Evolutionary conservation across 2,797 vertebrate genomes (phyloP).

Genomic region (Salarias fasciatus): DNA sequence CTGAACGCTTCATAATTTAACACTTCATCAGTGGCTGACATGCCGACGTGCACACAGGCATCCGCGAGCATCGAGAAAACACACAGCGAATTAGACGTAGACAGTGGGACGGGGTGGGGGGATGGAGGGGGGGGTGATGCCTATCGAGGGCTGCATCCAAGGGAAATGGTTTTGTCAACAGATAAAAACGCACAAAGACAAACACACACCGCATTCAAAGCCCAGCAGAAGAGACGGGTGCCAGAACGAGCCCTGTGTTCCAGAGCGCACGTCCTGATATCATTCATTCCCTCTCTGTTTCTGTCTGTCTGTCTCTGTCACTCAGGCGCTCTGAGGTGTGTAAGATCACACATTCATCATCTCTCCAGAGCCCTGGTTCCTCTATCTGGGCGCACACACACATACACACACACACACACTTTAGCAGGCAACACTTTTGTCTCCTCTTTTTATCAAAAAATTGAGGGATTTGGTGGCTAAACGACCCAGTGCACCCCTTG

Average conservation of each 20-base stretch:
- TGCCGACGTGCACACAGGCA: slow-evolving; percentile 16
- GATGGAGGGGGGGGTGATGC: slow-evolving; percentile 52
- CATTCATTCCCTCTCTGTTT: slow-evolving; percentile 62
- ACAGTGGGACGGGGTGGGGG: slow-evolving; percentile 42
- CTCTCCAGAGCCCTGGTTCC: slow-evolving; percentile 51
- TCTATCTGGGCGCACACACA: neutral
- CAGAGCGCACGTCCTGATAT: slow-evolving; percentile 69
- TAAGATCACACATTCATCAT: slow-evolving; percentile 74
- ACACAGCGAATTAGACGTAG: slow-evolving; percentile 44
- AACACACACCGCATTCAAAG: slow-evolving; percentile 50
- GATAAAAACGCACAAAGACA: slow-evolving; percentile 57
- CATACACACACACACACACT: slow-evolving; percentile 29
- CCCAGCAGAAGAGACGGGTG: slow-evolving; percentile 32
- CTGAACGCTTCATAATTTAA: slow-evolving; percentile 66
- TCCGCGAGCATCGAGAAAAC: slow-evolving; percentile 26
- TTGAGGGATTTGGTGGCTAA: slow-evolving; percentile 75
- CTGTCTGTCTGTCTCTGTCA: slow-evolving; percentile 65
- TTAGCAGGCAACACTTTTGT: slow-evolving; percentile 56
- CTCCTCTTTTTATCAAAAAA: slow-evolving; percentile 67
- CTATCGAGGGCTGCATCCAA: slow-evolving; percentile 50
- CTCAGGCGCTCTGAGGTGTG: slow-evolving; percentile 72
- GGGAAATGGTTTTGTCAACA: slow-evolving; percentile 66
- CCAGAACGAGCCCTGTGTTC: slow-evolving; percentile 68
- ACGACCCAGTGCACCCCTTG: slow-evolving; percentile 72
- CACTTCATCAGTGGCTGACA: slow-evolving; percentile 61